Base-by-base conservation (phyloP, 2,797 vertebrate species). In the Takifugu rubripes region DNA sequence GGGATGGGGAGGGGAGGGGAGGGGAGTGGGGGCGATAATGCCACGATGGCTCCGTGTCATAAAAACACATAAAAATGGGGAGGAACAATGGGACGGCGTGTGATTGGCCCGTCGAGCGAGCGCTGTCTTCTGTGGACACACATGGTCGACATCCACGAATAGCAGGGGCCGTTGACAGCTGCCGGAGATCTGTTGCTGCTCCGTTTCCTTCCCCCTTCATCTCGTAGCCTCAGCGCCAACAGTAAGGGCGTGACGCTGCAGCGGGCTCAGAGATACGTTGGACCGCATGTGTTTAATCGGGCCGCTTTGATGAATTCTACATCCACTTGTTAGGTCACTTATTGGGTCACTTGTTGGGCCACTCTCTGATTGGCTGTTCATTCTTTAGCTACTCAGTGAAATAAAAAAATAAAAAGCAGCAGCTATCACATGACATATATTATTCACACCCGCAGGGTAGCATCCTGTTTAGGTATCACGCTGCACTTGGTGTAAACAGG, bases 91-190 rank as follows among this genome's bases (percentile, higher is more conserved):
- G 50, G 45, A 43, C 27, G 48, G 31, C 54, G 29, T 50, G 63
- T 42, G 52, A 66, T 57, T 64, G 67, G 54, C 36, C 59, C n/a
- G 26, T 65, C 71, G 27, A 6, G 27, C 9, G 8, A 33, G 10
- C 31, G 9, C 31, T 33, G 5, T 29, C 31, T 33, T 7, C 16
- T 25, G 21, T 25, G 46, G 17, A 52, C 33, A 74, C 68, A 68
- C 72, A 59, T 61, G 66, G 63, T 69, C 59, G n/a, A n/a, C 27
- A 5, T 52, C 16, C 57, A 63, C 57, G 60, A 68, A 77, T 68
- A 69, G 64, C 31, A 9, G 59, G 73, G 68, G 59, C 70, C 9
- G 36, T 72, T 50, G 27, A 59, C 81, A 84, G 84, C 77, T 81
- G 74, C 70, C 59, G 3, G 36, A 79, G 65, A 72, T 84, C 64